Base-by-base conservation (phyloP, 1,140 invertebrate genomes). In the Solen grandis region DNA sequence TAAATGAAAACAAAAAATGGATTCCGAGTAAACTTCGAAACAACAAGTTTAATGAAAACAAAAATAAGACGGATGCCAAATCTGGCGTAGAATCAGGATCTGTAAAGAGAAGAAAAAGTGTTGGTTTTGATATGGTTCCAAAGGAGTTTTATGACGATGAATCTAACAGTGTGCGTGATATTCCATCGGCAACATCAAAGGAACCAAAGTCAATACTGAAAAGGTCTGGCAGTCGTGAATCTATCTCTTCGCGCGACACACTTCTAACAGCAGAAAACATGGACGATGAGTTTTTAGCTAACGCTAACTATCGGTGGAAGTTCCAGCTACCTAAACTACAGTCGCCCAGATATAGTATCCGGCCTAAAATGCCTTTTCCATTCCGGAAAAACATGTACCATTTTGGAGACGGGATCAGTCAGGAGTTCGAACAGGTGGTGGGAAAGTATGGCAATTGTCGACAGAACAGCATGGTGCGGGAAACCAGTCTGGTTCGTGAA, bases 161-260 rank as follows among this genome's bases (percentile, higher is more conserved):
- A 16, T 25, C 25, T 60, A 8, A 27, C 27, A 16, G 41, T 46
- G 41, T 46, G 41, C 41, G 8, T 19, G 19, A 46, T 10, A 19
- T 10, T 46, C 41, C 41, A 10, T 46, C 8, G 8, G 19, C 8
- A 46, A 46, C 41, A 8, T 19, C 22, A 16, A 80, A 72, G 31
- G 77, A 55, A 72, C 59, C 57, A 19, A 80, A 80, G 65, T 73
- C 77, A 38, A 80, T 80, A 27, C 46, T 80, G 16, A 80, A 80
- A 52, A 36, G 77, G 5, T 29, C 59, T 33, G 36, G 25, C 31
- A 80, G 27, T 36, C 72, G 27, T 22, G 55, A 54, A 16, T 31
- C 29, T 27, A 0, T 29, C 25, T 25, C 14, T 16, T 46, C 57
- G 27, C 22, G 19, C 14, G 29, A 60, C 14, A n/a, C 10, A 19